Conservation (phyloP, 2,113 vertebrate genomes). For the Canis aureus region DNA sequence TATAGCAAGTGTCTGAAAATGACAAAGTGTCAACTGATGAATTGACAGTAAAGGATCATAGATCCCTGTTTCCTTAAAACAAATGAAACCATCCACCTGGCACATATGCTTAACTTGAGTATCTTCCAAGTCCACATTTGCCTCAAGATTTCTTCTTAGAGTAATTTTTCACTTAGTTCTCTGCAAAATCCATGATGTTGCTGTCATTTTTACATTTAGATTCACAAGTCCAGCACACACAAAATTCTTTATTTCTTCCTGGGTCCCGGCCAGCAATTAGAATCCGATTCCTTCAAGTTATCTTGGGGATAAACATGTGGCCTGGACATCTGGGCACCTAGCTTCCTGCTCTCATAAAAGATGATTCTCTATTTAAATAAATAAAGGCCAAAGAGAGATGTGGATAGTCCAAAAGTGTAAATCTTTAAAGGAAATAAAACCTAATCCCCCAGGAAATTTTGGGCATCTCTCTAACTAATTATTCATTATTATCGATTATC, state of each 20-base stretch:
- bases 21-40: constrained; percentile 44
- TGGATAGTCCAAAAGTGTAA: not conserved
- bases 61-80: constrained; percentile 58
- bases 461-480: constrained; percentile 41
- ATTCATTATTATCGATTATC: constrained; percentile 53
- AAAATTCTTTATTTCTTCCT: not conserved
- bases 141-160: constrained; percentile 7
- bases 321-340: not conserved
- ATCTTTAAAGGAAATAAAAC: constrained; percentile 66
- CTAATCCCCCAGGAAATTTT: constrained; percentile 3
- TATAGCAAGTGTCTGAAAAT: constrained; percentile 60
- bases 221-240: not conserved
- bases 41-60: constrained; percentile 58
- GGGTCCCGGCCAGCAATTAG: not conserved
- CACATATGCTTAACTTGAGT: not conserved
- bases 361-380: constrained; percentile 63
- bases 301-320: constrained; percentile 10
- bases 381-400: not conserved
- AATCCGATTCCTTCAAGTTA: not conserved
- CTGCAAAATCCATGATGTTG: not conserved
- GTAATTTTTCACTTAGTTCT: not conserved
- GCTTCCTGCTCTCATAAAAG: constrained; percentile 32
- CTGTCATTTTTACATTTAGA: constrained; percentile 45
- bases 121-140: not conserved
- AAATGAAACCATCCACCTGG: constrained; percentile 55